phyloP scores from a whole-genome alignment of 2,113 vertebrate genomes.

The Syngnathus floridae region DNA sequence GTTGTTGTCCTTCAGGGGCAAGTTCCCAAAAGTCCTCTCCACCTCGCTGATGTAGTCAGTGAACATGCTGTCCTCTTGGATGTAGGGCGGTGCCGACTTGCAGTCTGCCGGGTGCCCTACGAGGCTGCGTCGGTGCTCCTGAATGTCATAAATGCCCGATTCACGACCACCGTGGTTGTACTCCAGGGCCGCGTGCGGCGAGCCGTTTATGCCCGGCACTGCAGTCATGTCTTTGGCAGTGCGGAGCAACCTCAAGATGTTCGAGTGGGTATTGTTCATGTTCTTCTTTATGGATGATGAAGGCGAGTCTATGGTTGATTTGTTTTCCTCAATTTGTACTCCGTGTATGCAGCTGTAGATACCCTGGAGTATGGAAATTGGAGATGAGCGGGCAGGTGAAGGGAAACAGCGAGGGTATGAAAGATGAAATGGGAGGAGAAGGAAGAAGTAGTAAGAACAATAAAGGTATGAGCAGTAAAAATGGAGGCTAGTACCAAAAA shows the following conservation, averaged over 20 bases:
- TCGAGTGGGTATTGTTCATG: conserved; percentile 99
- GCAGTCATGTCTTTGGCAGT: conserved; percentile 99
- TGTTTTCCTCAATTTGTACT: conserved; percentile 93
- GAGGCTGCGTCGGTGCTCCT: conserved; percentile 93
- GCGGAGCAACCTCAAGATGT: conserved; percentile 93
- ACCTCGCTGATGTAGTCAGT: conserved; percentile 97
- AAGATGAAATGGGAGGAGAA: conserved; percentile 32
- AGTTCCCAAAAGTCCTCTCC: conserved; percentile 96
- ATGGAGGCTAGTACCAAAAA: conserved; percentile 26
- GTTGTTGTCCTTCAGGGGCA: conserved; percentile 96
- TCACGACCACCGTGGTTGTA: conserved; percentile 88
- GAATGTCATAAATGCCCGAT: conserved; percentile 88
- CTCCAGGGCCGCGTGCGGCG: conserved; percentile 92
- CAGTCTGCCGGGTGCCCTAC: conserved; percentile 72
- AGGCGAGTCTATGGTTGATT: conserved; percentile 89
- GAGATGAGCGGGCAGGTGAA: conserved; percentile 36
- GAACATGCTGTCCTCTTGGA: conserved; percentile 96
- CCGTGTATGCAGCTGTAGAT: conserved; percentile 99
- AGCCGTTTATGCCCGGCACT: conserved; percentile 92
- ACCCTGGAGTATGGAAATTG: conserved; percentile 71
- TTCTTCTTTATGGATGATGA: conserved; percentile 97
- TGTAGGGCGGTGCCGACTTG: conserved; percentile 81
- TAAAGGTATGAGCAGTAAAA: conserved; percentile 16
- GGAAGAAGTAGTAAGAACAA: conserved; percentile 23
- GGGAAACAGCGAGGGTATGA: conserved; percentile 44